Base-by-base conservation (phyloP, 2,797 vertebrate genomes). In the Loris lydekkerianus region DNA sequence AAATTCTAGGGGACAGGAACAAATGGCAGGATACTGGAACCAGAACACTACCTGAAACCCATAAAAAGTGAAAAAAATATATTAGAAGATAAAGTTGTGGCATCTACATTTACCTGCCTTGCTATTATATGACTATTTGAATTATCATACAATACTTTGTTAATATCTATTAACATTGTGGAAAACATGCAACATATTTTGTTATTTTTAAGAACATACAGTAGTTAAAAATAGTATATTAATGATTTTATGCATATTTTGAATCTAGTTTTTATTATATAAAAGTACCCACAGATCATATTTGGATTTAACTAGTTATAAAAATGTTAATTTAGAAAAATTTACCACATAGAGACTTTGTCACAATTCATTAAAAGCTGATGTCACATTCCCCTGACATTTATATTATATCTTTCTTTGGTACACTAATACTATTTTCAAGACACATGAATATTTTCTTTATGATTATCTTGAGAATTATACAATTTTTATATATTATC, bases 231-330 rank as follows among this genome's bases (percentile, higher is more conserved):
- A 49, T 34, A 5, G 69, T 2, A n/a, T 11, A 25, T 76, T 76
- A 80, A 84, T 63, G 60, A 93, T 78, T 56, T 6, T 61, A 7
- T 46, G 4, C 4, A 85, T 23, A 46, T 61, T 91, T 85, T 81
- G 78, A 78, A 85, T 37, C 37, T 83, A 27, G 73, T 80, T 92
- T 95, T 92, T 76, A 40, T 56, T 84, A 77, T 49, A 75, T 78
- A 29, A 91, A 91, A 56, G 0, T 9, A 78, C 63, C 13, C 46
- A 46, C 17, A 61, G 4, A 53, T 85, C 6, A 6, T 43, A 88
- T 4, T 76, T 53, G 3, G 18, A 18, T 85, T 93, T 61, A 3
- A 89, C 58, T 27, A 80, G 46, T 92, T 72, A 70, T 21, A 58
- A 73, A 89, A 56, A 77, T 27, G 53, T 84, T 86, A 86, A 82